Base-by-base conservation (phyloP, 2,888 invertebrate species). In the Erpobdella octoculata region DNA sequence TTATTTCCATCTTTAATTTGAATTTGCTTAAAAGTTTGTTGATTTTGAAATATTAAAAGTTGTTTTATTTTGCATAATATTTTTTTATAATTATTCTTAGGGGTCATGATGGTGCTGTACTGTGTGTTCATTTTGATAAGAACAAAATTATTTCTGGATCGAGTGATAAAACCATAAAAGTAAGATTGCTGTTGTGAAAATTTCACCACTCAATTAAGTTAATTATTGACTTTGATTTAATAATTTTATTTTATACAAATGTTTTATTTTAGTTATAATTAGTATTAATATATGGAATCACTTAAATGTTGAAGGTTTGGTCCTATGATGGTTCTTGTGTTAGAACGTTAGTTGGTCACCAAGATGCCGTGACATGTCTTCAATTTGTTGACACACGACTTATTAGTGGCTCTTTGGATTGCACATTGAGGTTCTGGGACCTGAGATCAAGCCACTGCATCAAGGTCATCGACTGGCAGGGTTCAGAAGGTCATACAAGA, bases 401-500 rank as follows among this genome's bases (percentile, higher is more conserved):
- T n/a, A 80, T 86, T 41, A 84, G 84, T 71, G 86, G 86, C 15
- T 85, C 85, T 15, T 79, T 86, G 28, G 86, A 86, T 76, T 81
- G 84, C 74, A 82, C 84, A 71, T 83, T 86, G 72, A 85, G 85
- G 76, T 82, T 86, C 74, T 86, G 86, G 85, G 81, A 83, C 73
- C 76, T 85, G 28, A 78, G 79, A 41, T 81, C 81, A 2, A 85
- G 84, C 8, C 77, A 81, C 48, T 85, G 85, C 76, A 76, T 83
- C 33, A 82, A 83, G 69, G 86, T 85, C 36, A 82, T 86, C 31
- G 86, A 86, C 78, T 86, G 86, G 86, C 85, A 84, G 79, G 83
- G 82, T 62, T 84, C 85, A 15, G 86, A 86, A 76, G 86, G 86
- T n/a, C 86, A 86, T 77, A 86, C 85, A 38, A 84, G 85, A 41